These are phyloP conservation scores for Malurus melanocephalus DNA, from an alignment of 2,113 vertebrate species.

Conservation along the genomic window DNA sequence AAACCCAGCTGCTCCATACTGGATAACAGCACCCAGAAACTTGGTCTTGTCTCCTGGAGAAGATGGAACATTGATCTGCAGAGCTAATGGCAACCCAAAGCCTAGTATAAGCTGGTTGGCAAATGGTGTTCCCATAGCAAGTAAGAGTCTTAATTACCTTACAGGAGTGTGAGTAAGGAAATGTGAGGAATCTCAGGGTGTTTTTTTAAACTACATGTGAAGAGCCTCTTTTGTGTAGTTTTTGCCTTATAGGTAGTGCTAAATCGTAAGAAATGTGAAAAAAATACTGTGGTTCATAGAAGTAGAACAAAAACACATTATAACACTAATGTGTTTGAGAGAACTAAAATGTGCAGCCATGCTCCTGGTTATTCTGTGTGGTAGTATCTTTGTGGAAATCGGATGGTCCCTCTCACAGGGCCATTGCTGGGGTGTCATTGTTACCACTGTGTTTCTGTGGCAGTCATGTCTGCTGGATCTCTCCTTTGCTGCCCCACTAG, in stretches of 20 bases:
- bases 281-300: neutral
- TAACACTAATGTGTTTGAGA: neutral
- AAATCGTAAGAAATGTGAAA: neutral
- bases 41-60: conserved; percentile 91
- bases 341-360: neutral
- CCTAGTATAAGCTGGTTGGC: conserved; percentile 87
- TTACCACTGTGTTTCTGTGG: neutral
- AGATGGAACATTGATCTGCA: conserved; percentile 84
- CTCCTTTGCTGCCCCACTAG: neutral
- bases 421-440: neutral
- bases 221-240: neutral
- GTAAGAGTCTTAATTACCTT: conserved; percentile 72
- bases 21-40: conserved; percentile 88
- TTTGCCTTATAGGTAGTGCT: neutral
- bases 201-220: neutral
- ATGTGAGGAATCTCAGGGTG: neutral
- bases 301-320: neutral
- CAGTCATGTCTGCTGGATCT: neutral
- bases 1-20: conserved; percentile 89
- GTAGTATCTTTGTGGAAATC: too few relatives aligned
- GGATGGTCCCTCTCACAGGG: neutral
- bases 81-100: conserved; percentile 89
- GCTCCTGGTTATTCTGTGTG: neutral
- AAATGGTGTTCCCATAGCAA: conserved; percentile 88
- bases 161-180: neutral